These are phyloP conservation scores for Monodelphis domestica DNA, from an alignment of 2,797 vertebrate species.

Conservation along the genomic window DNA sequence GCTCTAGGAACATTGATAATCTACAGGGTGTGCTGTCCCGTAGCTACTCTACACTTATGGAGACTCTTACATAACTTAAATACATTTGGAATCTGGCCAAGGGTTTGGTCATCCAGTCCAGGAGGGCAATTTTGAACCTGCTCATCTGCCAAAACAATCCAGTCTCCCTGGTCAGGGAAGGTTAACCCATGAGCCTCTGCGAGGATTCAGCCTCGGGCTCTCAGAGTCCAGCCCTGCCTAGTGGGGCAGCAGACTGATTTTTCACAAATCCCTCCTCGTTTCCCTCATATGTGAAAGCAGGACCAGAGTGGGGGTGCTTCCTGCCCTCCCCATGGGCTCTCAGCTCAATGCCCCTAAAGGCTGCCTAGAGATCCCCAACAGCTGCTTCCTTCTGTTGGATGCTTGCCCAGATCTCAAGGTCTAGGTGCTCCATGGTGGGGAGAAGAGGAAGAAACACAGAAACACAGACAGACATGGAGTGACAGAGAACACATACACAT, in stretches of 20 bases:
- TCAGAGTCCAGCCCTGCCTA: neutral
- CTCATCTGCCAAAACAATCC: slow-evolving; percentile 62
- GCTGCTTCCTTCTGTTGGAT: neutral
- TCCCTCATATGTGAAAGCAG: neutral
- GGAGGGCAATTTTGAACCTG: slow-evolving; percentile 67
- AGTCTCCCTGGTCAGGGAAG: slow-evolving; percentile 62
- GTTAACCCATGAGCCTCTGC: slow-evolving; percentile 13
- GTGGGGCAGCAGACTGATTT: neutral
- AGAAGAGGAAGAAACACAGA: neutral
- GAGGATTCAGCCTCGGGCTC: slow-evolving; percentile 13
- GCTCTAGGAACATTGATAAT: neutral
- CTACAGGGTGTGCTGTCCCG: slow-evolving; percentile 25
- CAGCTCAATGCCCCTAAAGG: neutral
- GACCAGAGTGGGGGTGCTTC: neutral
- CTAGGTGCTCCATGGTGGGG: neutral
- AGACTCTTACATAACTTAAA: slow-evolving; percentile 67
- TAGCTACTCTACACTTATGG: slow-evolving; percentile 71
- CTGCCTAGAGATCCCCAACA: slow-evolving; percentile 13
- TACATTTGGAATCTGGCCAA: slow-evolving; percentile 54
- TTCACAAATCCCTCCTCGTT: neutral
- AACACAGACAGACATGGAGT: neutral
- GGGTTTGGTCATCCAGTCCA: slow-evolving; percentile 74
- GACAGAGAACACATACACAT: too few relatives aligned
- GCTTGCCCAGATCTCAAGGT: slow-evolving; percentile 15
- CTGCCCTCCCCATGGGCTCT: neutral